phyloP scores from a whole-genome alignment of 2,888 invertebrate genomes.

The Acronicta aceris region DNA sequence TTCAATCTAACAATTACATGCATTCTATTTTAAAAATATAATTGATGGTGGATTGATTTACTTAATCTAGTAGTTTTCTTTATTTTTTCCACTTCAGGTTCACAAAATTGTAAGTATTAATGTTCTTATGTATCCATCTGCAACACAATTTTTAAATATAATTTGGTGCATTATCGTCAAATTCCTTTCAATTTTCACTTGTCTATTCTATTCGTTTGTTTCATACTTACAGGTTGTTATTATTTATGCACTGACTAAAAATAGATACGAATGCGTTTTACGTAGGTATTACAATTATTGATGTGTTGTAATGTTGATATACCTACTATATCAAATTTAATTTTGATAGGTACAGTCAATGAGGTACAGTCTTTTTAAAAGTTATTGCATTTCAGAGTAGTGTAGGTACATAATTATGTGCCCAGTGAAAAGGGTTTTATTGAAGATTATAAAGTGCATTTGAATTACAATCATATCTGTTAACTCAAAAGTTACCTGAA shows the following conservation, averaged over 20 bases:
- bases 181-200: slow-evolving; percentile 34
- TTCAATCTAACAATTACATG: slow-evolving; percentile 22
- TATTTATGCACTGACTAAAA: slow-evolving; percentile 18
- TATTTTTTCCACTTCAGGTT: slow-evolving; percentile 54
- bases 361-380: no score
- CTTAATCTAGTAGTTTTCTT: slow-evolving; percentile 53
- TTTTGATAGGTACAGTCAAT: no score
- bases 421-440: no score
- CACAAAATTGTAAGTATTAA: slow-evolving; percentile 61
- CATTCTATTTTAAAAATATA: slow-evolving; percentile 46
- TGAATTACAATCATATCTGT: no score
- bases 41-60: slow-evolving; percentile 70
- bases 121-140: slow-evolving; percentile 4
- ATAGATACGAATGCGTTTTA: slow-evolving; percentile 9
- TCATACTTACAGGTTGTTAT: slow-evolving; percentile 15
- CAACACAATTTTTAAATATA: slow-evolving; percentile 30
- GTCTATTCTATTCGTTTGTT: slow-evolving; percentile 26
- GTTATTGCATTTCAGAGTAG: no score
- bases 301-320: background rate
- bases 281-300: background rate
- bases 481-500: background rate
- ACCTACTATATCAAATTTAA: no score
- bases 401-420: no score
- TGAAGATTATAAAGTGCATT: no score
- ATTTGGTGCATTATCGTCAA: slow-evolving; percentile 44